Evolutionary conservation across 2,113 vertebrate genomes (phyloP).

Genomic region (Cichladusa arquata): DNA sequence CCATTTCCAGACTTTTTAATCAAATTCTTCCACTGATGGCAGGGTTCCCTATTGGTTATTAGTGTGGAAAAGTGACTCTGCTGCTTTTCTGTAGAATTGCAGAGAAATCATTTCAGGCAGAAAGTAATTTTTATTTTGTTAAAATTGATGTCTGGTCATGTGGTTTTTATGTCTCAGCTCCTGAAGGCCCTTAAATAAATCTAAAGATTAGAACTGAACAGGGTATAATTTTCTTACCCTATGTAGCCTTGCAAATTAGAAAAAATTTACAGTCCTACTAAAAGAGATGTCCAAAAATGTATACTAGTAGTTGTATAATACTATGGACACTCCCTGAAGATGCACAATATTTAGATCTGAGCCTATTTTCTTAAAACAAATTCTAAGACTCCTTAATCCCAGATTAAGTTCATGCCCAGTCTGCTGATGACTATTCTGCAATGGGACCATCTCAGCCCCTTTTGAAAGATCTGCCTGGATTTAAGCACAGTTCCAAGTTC

Average conservation of each 20-base stretch:
- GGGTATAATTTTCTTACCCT: neutral
- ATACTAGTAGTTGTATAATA: neutral
- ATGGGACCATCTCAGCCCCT: neutral
- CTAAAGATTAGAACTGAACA: neutral
- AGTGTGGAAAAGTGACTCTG: neutral
- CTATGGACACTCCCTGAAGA: neutral
- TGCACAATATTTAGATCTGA: neutral
- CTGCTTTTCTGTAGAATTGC: neutral
- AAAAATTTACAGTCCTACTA: neutral
- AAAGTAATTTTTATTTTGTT: neutral
- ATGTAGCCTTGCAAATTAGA: neutral
- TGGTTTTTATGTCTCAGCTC: neutral
- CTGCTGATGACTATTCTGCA: neutral
- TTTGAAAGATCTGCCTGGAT: neutral
- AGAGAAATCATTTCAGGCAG: neutral
- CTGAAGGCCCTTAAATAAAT: neutral
- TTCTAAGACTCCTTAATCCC: neutral
- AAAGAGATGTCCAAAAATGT: neutral
- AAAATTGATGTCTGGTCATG: neutral
- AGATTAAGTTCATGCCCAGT: neutral
- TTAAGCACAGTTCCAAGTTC: neutral
- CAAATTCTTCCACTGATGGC: neutral
- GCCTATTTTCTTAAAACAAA: neutral
- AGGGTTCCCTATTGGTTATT: slow-evolving; percentile 15
- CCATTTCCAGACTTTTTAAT: slow-evolving; percentile 45